Base-by-base conservation (phyloP, 2,113 vertebrate genomes). In the Sinocyclocheilus maitianheensis region DNA sequence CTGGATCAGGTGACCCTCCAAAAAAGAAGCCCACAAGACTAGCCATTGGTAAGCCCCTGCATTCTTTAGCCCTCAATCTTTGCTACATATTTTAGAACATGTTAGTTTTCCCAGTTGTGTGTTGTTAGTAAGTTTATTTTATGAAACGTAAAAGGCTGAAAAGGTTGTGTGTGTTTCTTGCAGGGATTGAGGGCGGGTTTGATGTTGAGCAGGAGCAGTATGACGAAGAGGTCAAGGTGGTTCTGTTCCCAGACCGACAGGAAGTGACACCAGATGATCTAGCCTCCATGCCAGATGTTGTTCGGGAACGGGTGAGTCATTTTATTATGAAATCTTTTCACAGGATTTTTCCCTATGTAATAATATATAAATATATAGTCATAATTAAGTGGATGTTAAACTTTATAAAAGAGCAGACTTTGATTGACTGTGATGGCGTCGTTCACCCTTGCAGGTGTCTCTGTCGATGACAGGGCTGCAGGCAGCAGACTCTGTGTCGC, bases 11-110 rank as follows among this genome's bases (percentile, higher is more conserved):
- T 75, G 98, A 99, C 88, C 98, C 98, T 0, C 98, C 98, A 0
- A 96, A 98, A 87, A 99, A 99, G 95, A 99, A 99, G 93, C 98
- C 98, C 72, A 99, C 98, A 67, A 96, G 98, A 58, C 75, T 99
- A 92, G 98, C 98, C 43, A 99, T 99, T 83, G 98, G 98, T 99
- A 92, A 95, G 93, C 53, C 4, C 9, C n/a, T 37, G 12, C 20
- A 13, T 69, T 12, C 3, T 2, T 46, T 46, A 46, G 43, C 10
- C 43, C 43, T 46, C 43, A 46, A 46, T 46, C 9, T 46, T 46
- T 46, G 43, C 43, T 46, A 2, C 43, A 43, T n/a, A 51, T 76
- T 76, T 76, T 76, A 26, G 43, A 51, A 48, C 46, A 48, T 12
- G 10, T 48, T 48, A 51, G 12, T 51, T 51, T 55, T 77, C 24